Conservation (phyloP, 2,888 invertebrate species). For the Patella caerulea region DNA sequence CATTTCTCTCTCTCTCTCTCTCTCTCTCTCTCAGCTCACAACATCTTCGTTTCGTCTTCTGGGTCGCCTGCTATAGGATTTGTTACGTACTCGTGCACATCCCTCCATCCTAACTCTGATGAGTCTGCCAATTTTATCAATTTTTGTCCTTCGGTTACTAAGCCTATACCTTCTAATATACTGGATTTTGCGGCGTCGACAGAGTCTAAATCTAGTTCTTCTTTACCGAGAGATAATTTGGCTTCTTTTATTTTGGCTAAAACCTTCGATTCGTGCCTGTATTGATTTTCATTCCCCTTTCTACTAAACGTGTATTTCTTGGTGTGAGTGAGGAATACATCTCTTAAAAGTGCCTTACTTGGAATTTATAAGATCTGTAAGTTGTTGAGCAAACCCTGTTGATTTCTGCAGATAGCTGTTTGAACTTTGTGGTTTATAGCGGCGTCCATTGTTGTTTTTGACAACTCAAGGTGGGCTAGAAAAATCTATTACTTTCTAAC, state of each 20-base stretch:
- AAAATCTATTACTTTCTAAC: no score
- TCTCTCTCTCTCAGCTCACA: no score
- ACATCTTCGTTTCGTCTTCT: conserved; percentile 20
- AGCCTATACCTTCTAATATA: neutral
- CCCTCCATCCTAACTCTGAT: conserved; percentile 14
- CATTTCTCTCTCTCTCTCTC: no score
- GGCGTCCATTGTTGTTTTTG: no score
- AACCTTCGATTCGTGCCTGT: conserved; percentile 16
- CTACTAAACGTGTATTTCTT: conserved; percentile 22
- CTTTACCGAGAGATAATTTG: neutral
- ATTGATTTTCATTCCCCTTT: conserved; percentile 25
- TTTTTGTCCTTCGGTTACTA: neutral
- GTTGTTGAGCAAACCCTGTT: conserved; percentile 5
- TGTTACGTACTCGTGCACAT: conserved; percentile 10
- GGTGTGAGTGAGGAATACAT: neutral
- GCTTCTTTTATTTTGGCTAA: conserved; percentile 22
- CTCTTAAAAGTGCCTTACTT: conserved; percentile 8
- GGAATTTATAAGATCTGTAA: conserved; percentile 6
- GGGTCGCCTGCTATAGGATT: conserved; percentile 21
- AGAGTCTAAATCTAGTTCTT: neutral
- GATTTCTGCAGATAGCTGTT: neutral
- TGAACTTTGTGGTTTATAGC: no score
- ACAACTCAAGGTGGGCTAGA: no score
- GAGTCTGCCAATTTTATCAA: conserved; percentile 14
- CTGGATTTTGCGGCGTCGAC: neutral